Base-by-base conservation (phyloP, 1,140 invertebrate species). In the Zaprionus gabonicus region DNA sequence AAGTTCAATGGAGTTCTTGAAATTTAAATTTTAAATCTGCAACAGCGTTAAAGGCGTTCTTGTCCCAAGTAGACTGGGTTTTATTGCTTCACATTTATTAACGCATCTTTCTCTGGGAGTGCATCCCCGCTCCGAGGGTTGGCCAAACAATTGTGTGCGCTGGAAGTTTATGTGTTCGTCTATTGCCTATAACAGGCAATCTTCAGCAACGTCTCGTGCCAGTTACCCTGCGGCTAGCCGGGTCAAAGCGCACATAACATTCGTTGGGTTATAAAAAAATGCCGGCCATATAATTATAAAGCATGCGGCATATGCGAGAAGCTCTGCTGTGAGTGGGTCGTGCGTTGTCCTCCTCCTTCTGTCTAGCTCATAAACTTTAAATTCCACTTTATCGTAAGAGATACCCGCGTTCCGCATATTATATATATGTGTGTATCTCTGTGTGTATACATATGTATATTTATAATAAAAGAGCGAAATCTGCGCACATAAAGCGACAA, bases 321-420 rank as follows among this genome's bases (percentile, higher is more conserved):
- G 20, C 15, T 4, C 17, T 41, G 9, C 28, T 55, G 59, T 55
- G 53, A 67, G 65, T 67, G 46, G 51, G 63, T 73, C 56, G 6
- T 31, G n/a, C 57, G 63, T 68, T 4, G 12, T 17, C n/a, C n/a
- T 4, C 13, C 41, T 44, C 65, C 71, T 68, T 55, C 34, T 62
- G 83, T 82, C 82, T 86, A 82, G 82, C 80, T 71, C 80, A 86
- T 86, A 86, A 86, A 86, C 71, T 87, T 87, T 70, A 82, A 87
- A 87, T 82, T 86, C 72, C 80, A 69, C 77, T 86, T 86, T 87
- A 86, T 86, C 80, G 82, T 72, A 76, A 74, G 60, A 85, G 80
- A 80, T 80, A 68, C 73, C 55, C 60, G 60, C 73, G 34, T 57
- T 58, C 51, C 63, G 71, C 72, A 64, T 82, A 82, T 86, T 82